These are phyloP conservation scores for Drosophila parabipectinata DNA, from an alignment of 1,140 invertebrate genomes.

Conservation along the genomic window DNA sequence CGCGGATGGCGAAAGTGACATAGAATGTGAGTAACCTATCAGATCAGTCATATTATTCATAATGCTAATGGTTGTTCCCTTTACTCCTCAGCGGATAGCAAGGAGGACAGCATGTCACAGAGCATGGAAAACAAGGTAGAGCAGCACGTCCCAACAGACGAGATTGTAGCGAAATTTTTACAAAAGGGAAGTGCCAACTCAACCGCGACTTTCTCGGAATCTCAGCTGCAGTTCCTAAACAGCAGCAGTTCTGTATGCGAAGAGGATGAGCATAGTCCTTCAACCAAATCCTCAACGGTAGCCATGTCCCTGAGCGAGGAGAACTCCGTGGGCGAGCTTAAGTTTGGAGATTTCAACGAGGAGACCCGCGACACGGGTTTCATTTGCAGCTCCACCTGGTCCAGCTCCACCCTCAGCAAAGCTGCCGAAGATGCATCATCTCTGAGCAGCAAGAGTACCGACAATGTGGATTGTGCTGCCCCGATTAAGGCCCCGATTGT, in stretches of 20 bases:
- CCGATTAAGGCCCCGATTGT: constrained; percentile 1
- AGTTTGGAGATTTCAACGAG: constrained; percentile 73
- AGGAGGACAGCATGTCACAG: constrained; percentile 16
- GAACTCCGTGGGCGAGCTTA: constrained; percentile 42
- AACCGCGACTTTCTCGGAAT: constrained; percentile 12
- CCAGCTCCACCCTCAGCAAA: constrained; percentile 55
- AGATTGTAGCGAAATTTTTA: constrained; percentile 74
- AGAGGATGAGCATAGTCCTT: constrained; percentile 50
- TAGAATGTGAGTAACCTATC: constrained; percentile 28
- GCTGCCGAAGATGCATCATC: constrained; percentile 24
- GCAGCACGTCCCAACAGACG: constrained; percentile 59
- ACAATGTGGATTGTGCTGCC: constrained; percentile 58
- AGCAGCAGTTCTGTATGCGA: constrained; percentile 73
- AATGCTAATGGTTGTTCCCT: too few species aligned
- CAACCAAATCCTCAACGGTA: background rate
- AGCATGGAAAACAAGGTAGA: background rate
- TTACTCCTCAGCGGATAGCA: constrained; percentile 32
- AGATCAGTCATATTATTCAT: too few species aligned
- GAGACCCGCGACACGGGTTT: constrained; percentile 44
- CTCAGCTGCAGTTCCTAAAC: constrained; percentile 70
- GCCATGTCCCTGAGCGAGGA: constrained; percentile 32
- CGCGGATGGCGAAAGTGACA: constrained; percentile 15
- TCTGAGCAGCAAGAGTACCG: constrained; percentile 24
- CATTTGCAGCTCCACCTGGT: constrained; percentile 70
- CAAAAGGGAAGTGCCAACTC: constrained; percentile 33